Base-by-base conservation (phyloP, 2,888 invertebrate species). In the Tetragonula carbonaria region DNA sequence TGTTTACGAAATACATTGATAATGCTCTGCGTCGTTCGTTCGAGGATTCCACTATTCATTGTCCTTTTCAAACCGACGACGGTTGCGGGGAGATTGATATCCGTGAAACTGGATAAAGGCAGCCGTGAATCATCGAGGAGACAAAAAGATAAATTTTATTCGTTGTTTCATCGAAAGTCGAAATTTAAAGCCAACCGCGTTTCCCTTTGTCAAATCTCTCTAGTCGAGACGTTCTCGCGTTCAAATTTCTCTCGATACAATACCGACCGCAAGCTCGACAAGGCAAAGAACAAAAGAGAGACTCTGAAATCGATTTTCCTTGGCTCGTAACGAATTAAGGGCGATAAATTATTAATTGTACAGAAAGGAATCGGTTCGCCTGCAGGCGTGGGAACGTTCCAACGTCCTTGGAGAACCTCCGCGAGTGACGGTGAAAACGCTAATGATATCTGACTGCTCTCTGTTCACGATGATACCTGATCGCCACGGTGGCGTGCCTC, bases 391-490 rank as follows among this genome's bases (percentile, higher is more conserved):
- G 90, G 90, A 90, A 90, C 86, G 71, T 57, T 70, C 66, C 66
- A 51, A 74, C 78, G 88, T 80, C 86, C 86, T 86, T 86, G 86
- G 55, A 68, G 78, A 74, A 80, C 78, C 82, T 77, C 76, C 72
- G 68, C 78, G 75, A 86, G 84, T 67, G 80, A 80, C 88, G 81
- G 87, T 75, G 92, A 93, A 71, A 93, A 92, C 92, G 90, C 91
- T 94, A 94, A 94, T 94, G 93, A 93, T 93, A 94, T 93, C 93
- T 92, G 93, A 94, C 93, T 93, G 93, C 92, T 92, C 92, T 91
- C 91, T 90, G 91, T 93, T 93, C 94, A 91, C 92, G 93, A 92
- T 92, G 93, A 92, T 93, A 92, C 92, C 91, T 87, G 86, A 83
- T 72, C 85, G 89, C 85, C 78, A 8, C 8, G 8, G 38, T 38